These are phyloP conservation scores for Salvelinus sp. DNA, from an alignment of 2,113 vertebrate genomes.

Conservation along the genomic window DNA sequence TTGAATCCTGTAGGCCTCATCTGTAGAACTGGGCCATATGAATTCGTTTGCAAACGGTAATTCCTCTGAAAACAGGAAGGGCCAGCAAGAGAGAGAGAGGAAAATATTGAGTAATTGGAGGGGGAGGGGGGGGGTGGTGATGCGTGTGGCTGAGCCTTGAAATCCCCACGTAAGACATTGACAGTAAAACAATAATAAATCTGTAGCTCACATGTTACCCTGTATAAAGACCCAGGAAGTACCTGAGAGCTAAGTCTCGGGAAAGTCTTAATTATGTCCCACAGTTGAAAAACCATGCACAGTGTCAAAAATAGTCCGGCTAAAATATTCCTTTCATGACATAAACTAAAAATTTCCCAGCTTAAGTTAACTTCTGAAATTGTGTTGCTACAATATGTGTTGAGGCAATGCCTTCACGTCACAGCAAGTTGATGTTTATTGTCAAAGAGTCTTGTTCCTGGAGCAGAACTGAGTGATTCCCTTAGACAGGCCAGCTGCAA, in stretches of 20 bases:
- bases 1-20: too few species aligned
- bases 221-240: neutral
- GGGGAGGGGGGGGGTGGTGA: neutral
- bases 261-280: neutral
- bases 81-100: neutral
- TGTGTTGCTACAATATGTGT: neutral
- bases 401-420: neutral
- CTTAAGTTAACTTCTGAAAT: neutral
- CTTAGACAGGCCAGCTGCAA: neutral
- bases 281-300: neutral
- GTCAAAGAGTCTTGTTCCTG: too few species aligned
- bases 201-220: neutral
- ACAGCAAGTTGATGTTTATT: too few species aligned
- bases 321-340: neutral
- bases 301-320: neutral
- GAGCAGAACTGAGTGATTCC: too few species aligned
- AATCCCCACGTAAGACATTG: constrained; percentile 53
- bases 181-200: neutral
- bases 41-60: too few species aligned
- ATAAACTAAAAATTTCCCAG: neutral
- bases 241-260: neutral
- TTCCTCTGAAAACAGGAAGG: constrained; percentile 55
- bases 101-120: neutral
- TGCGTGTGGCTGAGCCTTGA: constrained; percentile 30
- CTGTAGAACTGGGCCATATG: too few species aligned